phyloP scores from a whole-genome alignment of 1,140 invertebrate genomes.

The Aphidius ervi region DNA sequence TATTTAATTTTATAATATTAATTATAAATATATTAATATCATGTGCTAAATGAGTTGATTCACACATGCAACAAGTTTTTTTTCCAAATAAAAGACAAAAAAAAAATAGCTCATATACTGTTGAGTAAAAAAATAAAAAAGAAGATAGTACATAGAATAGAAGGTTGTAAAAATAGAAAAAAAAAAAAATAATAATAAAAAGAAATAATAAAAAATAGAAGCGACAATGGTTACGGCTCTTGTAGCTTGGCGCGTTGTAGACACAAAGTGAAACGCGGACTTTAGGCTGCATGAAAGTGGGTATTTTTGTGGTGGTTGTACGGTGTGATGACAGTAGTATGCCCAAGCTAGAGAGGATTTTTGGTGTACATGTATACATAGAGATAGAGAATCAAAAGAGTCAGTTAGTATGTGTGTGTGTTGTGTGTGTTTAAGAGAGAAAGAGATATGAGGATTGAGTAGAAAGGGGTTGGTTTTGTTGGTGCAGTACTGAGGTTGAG shows the following conservation, averaged over 20 bases:
- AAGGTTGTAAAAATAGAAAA: background rate
- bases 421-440: constrained; percentile 8
- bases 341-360: constrained; percentile 5
- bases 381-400: background rate
- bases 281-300: constrained; percentile 14
- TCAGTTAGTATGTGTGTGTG: background rate
- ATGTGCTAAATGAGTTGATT: no score
- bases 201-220: constrained; percentile 8
- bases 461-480: constrained; percentile 33
- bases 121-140: no score
- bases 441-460: constrained; percentile 9
- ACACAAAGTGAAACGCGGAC: constrained; percentile 21
- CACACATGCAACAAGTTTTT: no score
- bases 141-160: no score
- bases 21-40: background rate
- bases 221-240: constrained; percentile 18
- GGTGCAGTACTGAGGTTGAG: constrained; percentile 30
- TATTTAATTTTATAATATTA: background rate
- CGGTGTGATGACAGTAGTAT: constrained; percentile 15
- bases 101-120: no score
- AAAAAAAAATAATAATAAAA: constrained; percentile 3
- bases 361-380: background rate
- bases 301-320: constrained; percentile 23
- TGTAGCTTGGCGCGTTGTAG: constrained; percentile 15
- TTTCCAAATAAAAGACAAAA: no score